Base-by-base conservation (phyloP, 2,113 vertebrate genomes). In the Laterallus jamaicensis region DNA sequence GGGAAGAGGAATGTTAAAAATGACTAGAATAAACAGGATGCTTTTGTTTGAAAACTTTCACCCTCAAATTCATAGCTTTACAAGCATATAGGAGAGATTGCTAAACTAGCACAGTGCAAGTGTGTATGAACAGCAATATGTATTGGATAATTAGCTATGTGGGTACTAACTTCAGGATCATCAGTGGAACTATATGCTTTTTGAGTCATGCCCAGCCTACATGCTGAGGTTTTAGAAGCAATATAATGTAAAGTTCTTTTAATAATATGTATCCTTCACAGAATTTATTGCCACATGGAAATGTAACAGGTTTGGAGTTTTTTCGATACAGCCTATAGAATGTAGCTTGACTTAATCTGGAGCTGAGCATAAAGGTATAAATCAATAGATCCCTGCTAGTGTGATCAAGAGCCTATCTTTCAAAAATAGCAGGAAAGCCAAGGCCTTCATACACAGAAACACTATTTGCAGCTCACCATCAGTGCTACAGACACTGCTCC, bases 351-450 rank as follows among this genome's bases (percentile, higher is more conserved):
- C 85, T 96, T 74, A 93, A 82, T 93, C 83, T 81, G 76, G 60
- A 96, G n/a, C 81, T 73, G n/a, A 94, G 37, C 68, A 95, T 86
- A 91, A 89, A 92, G 60, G 35, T 92, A 97, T 96, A 96, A 97
- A 97, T 97, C 96, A 97, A 87, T 93, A 97, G 91, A 95, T n/a
- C 52, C 26, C 81, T 95, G 76, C 77, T 96, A 84, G 74, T 93
- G 67, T 29, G 21, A 96, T 89, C 94, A 95, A 93, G 77, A 97
- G 40, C 21, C 78, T 93, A 50, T 92, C 94, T 95, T 97, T 97
- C 86, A 96, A 92, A 95, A 91, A 95, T 93, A 93, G 47, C 71
- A 88, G 49, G n/a, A 71, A 35, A 94, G 54, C 42, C 58, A 86
- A 71, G 77, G 58, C 28, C 69, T 68, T 44, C 22, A 16, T 64